Conservation (phyloP, 2,113 vertebrate species). For the Hiodon alosoides region DNA sequence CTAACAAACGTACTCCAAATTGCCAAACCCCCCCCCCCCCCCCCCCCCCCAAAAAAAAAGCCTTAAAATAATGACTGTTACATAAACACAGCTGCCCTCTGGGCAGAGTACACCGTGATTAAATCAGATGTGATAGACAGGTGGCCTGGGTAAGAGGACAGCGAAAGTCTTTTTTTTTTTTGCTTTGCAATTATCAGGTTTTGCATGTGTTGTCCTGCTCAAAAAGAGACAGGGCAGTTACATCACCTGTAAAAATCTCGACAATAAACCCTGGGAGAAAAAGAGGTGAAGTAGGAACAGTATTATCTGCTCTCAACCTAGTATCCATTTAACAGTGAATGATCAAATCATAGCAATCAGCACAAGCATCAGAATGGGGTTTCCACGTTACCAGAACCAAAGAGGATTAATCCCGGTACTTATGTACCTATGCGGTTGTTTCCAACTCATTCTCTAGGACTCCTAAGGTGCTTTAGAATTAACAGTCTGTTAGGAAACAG, state of each 20-base stretch:
- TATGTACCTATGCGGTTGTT: constrained; percentile 16
- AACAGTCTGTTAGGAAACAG: no score
- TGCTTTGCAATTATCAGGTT: constrained; percentile 42
- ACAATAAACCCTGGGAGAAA: constrained; percentile 6
- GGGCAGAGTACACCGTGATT: constrained; percentile 51
- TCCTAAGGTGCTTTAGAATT: no score
- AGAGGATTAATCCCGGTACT: constrained; percentile 26
- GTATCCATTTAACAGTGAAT: constrained; percentile 27
- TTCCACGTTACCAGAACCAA: constrained; percentile 34
- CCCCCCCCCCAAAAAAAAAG: constrained; percentile 44
- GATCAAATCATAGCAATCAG: constrained; percentile 30
- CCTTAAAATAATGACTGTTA: constrained; percentile 55
- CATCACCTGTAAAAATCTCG: constrained; percentile 11
- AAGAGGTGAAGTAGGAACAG: not conserved
- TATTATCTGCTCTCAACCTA: constrained; percentile 4
- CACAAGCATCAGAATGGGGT: not conserved
- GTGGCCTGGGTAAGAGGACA: constrained; percentile 54
- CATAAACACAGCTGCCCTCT: constrained; percentile 49
- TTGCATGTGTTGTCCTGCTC: constrained; percentile 40
- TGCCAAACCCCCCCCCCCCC: no score
- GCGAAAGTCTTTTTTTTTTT: constrained; percentile 39
- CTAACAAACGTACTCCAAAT: no score
- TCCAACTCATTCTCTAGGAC: not conserved
- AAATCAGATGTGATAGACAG: constrained; percentile 57
- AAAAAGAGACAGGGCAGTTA: constrained; percentile 21